Conservation (phyloP, 2,888 invertebrate species). For the Crocallis elinguaria region DNA sequence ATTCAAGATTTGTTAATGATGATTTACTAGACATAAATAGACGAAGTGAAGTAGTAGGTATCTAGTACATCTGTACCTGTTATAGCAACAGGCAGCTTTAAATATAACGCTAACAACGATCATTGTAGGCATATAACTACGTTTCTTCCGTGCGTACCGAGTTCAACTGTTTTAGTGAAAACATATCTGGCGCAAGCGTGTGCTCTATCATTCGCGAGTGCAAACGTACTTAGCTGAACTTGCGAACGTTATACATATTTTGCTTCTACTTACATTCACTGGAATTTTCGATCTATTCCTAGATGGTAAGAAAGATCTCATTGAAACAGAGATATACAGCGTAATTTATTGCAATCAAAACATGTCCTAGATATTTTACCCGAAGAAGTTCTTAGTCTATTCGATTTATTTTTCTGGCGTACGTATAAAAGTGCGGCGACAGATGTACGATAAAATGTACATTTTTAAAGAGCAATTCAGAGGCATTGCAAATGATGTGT, state of each 20-base stretch:
- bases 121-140: slow-evolving; percentile 49
- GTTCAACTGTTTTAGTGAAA: slow-evolving; percentile 59
- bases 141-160: slow-evolving; percentile 41
- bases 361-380: background rate
- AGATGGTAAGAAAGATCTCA: background rate
- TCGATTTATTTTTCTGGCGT: slow-evolving; percentile 33
- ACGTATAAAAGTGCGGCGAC: slow-evolving; percentile 33
- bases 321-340: slow-evolving; percentile 1
- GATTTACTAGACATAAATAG: slow-evolving; percentile 31
- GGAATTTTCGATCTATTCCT: background rate
- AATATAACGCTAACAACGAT: slow-evolving; percentile 20
- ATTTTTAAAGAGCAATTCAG: slow-evolving; percentile 33
- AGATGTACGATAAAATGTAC: slow-evolving; percentile 32
- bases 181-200: slow-evolving; percentile 60
- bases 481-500: slow-evolving; percentile 39
- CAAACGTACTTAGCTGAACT: slow-evolving; percentile 48
- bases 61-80: background rate
- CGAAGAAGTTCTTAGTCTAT: background rate
- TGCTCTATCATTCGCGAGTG: slow-evolving; percentile 70
- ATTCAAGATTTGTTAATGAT: slow-evolving; percentile 26
- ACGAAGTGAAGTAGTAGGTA: slow-evolving; percentile 26
- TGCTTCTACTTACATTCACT: slow-evolving; percentile 14
- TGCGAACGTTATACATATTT: slow-evolving; percentile 45
- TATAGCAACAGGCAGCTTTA: slow-evolving; percentile 4
- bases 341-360: background rate